A percentile compares a stretch with the other conserved stretches of the same genome.
Conservation (phyloP, 2,797 vertebrate genomes). For the Anguilla megastoma region DNA sequence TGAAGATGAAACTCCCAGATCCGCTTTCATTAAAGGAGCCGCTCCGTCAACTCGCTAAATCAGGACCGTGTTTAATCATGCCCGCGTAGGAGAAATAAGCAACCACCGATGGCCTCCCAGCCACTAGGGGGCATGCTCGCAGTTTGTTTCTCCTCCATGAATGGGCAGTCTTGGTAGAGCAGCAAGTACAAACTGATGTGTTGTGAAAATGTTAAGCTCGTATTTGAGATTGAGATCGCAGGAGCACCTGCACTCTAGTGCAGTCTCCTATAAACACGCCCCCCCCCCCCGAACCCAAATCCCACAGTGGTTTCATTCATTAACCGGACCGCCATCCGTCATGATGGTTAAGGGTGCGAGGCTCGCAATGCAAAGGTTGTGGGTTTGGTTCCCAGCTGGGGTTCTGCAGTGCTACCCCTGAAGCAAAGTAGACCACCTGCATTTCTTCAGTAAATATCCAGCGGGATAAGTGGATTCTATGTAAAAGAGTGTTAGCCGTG, state of each 20-base stretch:
- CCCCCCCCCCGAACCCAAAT: too few species aligned
- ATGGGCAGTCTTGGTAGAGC: too few species aligned
- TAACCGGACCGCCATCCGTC: neutral
- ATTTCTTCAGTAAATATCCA: neutral
- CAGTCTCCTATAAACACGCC: too few species aligned
- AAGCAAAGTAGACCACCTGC: neutral
- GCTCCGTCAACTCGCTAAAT: slow-evolving; percentile 9
- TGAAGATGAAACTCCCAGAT: slow-evolving; percentile 23
- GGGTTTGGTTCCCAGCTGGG: neutral
- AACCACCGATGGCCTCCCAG: neutral
- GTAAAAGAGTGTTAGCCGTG: neutral
- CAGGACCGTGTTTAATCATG: neutral
- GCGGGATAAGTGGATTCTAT: neutral
- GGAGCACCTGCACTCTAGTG: too few species aligned
- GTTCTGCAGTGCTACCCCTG: neutral
- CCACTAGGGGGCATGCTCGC: neutral
- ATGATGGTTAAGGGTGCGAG: neutral
- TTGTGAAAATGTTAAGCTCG: too few species aligned
- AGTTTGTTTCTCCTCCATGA: neutral
- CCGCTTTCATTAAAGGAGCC: slow-evolving; percentile 19
- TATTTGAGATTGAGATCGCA: too few species aligned
- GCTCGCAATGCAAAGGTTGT: neutral
- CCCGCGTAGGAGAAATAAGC: neutral
- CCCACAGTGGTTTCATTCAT: neutral
- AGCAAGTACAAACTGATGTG: too few species aligned